Conservation (phyloP, 2,113 vertebrate species). For the Enhydra lutris region DNA sequence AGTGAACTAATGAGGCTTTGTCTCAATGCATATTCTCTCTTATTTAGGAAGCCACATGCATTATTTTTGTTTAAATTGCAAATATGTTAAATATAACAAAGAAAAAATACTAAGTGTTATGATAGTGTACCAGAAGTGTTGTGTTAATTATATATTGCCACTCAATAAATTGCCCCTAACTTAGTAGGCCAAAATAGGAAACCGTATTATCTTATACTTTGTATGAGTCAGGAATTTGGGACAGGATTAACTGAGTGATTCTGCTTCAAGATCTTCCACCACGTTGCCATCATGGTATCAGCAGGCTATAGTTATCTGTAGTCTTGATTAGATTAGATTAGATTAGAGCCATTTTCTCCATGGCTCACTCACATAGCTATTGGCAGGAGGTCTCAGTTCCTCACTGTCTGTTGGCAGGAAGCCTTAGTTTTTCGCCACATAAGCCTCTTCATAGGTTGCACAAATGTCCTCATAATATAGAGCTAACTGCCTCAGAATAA, state of each 20-base stretch:
- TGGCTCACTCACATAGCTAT: background rate
- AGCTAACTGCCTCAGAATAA: background rate
- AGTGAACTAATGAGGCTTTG: background rate
- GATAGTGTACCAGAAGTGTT: background rate
- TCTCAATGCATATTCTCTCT: background rate
- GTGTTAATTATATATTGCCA: background rate
- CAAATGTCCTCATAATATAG: background rate
- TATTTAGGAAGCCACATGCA: background rate
- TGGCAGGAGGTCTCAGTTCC: background rate
- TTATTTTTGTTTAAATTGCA: background rate
- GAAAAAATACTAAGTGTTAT: background rate
- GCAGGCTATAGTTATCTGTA: background rate
- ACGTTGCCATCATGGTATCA: background rate
- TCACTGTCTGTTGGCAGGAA: background rate
- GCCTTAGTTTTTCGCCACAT: background rate
- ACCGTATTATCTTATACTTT: background rate
- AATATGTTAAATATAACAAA: background rate
- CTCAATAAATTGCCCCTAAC: background rate
- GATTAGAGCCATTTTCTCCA: background rate
- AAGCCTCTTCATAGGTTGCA: background rate
- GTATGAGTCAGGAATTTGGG: background rate
- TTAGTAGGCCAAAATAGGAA: background rate
- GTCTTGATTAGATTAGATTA: background rate
- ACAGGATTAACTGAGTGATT: background rate
- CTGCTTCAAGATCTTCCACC: background rate